Conservation (phyloP, 1,140 invertebrate genomes). For the Drosophila lowei region DNA sequence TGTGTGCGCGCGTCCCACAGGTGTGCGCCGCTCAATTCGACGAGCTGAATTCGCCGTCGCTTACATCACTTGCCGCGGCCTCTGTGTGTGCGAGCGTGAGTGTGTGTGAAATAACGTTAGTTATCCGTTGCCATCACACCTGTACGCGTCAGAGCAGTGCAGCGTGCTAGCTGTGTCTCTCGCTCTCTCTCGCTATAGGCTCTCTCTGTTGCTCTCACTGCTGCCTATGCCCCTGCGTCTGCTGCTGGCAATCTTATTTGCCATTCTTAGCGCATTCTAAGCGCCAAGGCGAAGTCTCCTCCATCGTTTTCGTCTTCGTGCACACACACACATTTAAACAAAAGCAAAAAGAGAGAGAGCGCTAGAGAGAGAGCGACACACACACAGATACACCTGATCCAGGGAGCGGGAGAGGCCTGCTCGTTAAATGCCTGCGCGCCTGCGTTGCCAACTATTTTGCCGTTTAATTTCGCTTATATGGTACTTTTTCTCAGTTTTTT, state of each 20-base stretch:
- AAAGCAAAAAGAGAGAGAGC: not conserved
- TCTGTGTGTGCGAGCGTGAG: slow-evolving; percentile 1
- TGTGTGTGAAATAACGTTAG: slow-evolving; percentile 79
- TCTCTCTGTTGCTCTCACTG: slow-evolving; percentile 7
- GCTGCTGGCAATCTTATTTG: slow-evolving; percentile 64
- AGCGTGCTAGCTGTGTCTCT: slow-evolving; percentile 11
- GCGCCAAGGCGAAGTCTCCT: slow-evolving; percentile 31
- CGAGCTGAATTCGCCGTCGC: slow-evolving; percentile 69
- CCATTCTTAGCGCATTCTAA: slow-evolving; percentile 80
- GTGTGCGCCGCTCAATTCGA: slow-evolving; percentile 49
- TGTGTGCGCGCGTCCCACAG: slow-evolving; percentile 47
- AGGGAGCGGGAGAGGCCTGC: slow-evolving; percentile 34
- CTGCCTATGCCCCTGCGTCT: not conserved
- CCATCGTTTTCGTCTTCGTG: slow-evolving; percentile 19
- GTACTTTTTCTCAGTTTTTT: slow-evolving; percentile 57
- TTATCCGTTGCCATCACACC: slow-evolving; percentile 68
- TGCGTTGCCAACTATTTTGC: slow-evolving; percentile 80
- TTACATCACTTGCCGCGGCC: slow-evolving; percentile 67
- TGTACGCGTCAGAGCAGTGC: slow-evolving; percentile 10
- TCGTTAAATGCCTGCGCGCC: slow-evolving; percentile 19
- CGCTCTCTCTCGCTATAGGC: slow-evolving; percentile 5
- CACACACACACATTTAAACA: slow-evolving; percentile 11
- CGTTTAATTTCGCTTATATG: slow-evolving; percentile 80
- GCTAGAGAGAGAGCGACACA: not conserved
- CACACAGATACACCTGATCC: slow-evolving; percentile 8